Base-by-base conservation (phyloP, 2,888 invertebrate species). In the Copidosoma aretas region DNA sequence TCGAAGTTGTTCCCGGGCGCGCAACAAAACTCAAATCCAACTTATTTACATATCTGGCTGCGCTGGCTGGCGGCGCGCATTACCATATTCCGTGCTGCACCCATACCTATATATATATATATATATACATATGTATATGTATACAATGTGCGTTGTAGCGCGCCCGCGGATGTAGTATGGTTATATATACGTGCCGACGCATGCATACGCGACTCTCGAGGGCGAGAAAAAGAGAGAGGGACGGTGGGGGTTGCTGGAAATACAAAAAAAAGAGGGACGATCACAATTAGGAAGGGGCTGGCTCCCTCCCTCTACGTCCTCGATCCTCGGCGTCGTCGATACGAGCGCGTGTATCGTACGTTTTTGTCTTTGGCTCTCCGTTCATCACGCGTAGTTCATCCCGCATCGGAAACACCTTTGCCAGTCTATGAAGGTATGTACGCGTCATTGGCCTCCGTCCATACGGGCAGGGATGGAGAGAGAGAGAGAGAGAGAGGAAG, bases 1-100 rank as follows among this genome's bases (percentile, higher is more conserved):
- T 83, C 81, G 79, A 79, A 78, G 72, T 32, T 32, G 32, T 77
- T 77, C 71, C 77, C 75, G 74, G 75, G 17, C 32, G 15, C 79
- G 78, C 78, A 78, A 80, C 82, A 80, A 79, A 83, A 81, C 81
- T 83, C 79, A 80, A 83, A 83, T 82, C 80, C 78, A 81, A 81
- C 81, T 79, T 79, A 83, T 83, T 83, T 83, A 82, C 83, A 83
- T 83, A 82, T 82, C 80, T 79, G 49, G 76, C 78, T 78, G 80
- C 79, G 80, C 74, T 76, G 78, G 78, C 74, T 70, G 79, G 73
- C 75, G 77, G 76, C 68, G 59, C 75, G 76, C 79, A 82, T 82
- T 82, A 82, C 78, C 82, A 83, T 83, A 83, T 79, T 75, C 78
- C 75, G 70, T 74, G 73, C n/a, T n/a, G n/a, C n/a, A n/a, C n/a